phyloP scores from a whole-genome alignment of 1,140 invertebrate species.

The Zaprionus kolodkinae region DNA sequence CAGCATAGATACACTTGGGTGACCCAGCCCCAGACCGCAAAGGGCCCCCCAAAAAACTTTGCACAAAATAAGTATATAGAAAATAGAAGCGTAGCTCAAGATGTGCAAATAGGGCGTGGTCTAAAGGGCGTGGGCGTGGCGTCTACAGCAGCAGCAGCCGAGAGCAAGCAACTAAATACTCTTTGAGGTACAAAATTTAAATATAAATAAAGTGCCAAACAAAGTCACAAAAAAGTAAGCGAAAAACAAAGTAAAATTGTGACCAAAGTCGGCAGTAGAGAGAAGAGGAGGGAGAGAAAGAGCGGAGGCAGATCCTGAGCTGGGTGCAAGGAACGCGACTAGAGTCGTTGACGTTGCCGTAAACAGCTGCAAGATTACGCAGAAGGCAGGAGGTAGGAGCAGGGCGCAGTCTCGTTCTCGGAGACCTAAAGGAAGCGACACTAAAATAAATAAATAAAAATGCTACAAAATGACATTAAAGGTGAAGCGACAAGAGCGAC shows the following conservation, averaged over 20 bases:
- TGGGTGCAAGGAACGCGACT: constrained; percentile 32
- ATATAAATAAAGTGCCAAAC: constrained; percentile 82
- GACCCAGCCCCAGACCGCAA: constrained; percentile 10
- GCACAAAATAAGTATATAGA: constrained; percentile 46
- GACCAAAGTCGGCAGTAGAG: constrained; percentile 28
- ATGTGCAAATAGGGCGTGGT: constrained; percentile 34
- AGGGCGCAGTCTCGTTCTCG: not conserved
- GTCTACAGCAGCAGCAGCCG: not conserved
- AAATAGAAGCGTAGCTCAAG: constrained; percentile 64
- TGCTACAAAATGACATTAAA: constrained; percentile 80
- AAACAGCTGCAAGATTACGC: constrained; percentile 61
- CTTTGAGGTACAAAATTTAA: constrained; percentile 79
- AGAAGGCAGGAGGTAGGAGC: constrained; percentile 1
- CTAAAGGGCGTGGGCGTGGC: not conserved
- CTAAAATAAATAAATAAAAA: constrained; percentile 80
- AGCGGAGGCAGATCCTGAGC: not conserved
- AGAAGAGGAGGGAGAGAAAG: not conserved
- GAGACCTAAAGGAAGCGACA: constrained; percentile 54
- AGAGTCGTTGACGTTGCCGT: constrained; percentile 46
- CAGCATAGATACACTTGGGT: not conserved
- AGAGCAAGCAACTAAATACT: constrained; percentile 65
- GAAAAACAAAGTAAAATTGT: constrained; percentile 29
- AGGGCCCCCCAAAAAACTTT: constrained; percentile 53
- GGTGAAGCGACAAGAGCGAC: constrained; percentile 55
- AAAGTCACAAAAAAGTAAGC: constrained; percentile 60